Base-by-base conservation (phyloP, 2,888 invertebrate genomes). In the Lasioglossum lativentre region DNA sequence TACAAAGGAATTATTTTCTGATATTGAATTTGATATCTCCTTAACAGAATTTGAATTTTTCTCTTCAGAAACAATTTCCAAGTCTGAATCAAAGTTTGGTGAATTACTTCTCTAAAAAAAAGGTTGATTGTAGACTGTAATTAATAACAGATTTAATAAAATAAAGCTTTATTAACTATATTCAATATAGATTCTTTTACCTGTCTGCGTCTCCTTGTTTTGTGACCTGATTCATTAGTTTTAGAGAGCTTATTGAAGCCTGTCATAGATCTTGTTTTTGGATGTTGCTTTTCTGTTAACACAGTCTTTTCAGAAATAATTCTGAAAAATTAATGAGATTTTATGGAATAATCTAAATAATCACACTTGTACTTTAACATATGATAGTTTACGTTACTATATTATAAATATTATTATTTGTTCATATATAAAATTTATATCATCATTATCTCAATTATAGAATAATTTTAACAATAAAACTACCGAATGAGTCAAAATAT, bases 51-150 rank as follows among this genome's bases (percentile, higher is more conserved):
- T 42, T 27, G 4, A 14, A 10, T 27, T n/a, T 66, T 77, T 4
- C 1, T 38, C 45, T 4, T 84, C 23, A 10, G 82, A 83, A 74
- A 88, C 45, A 12, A 88, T 74, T 71, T 88, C 85, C 42, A 86
- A 30, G 40, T 86, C 82, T n/a, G 75, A 73, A 42, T 89, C 79
- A 14, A 45, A 6, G 0, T 78, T 40, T 19, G 23, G 0, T 75
- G 16, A 16, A 30, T 38, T 14, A 14, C 4, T 75, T 23, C 14
- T 38, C 84, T 85, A 72, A 19, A 84, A 81, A 5, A 16, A 80
- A 19, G n/a, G 12, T 40, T 52, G 2, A 52, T 72, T n/a, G 10
- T 75, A 19, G 19, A 19, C 2, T 16, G 45, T 23, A 23, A 10
- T 72, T 6, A 42, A 40, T 59, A 38, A 59, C 0, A 27, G 14